Evolutionary conservation across 2,797 vertebrate species (phyloP), one percentile per base, ranked within the genome.

Genomic region (Enteromius anoplus): DNA sequence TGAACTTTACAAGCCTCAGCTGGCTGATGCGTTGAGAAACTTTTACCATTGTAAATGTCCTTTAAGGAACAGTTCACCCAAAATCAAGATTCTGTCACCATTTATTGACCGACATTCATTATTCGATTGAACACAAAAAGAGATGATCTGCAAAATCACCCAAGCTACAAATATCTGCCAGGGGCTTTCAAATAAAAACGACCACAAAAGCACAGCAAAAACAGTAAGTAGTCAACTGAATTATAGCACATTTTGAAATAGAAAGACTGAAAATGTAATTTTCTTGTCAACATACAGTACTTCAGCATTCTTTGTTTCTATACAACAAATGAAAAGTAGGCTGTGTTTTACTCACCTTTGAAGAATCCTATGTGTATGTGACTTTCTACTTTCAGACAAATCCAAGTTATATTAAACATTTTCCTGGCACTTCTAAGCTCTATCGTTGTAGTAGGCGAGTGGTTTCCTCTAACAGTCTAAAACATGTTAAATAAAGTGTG

Each of bases 1-100:
- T 68, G 49, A 69, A 82, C 72, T 82, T 55, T 34, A 71, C 79
- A 73, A 47, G 47, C 26, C 14, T 26, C 62, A 2, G 19, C 29
- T 17, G 49, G 62, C 47, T 32, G 62, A 32, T 58, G 72, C 1
- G 3, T 10, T n/a, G 37, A 76, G 19, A 60, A 58, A 76, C 34
- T 76, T 82, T 75, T 75, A 68, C 2, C n/a, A 53, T 45, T 45
- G 15, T 53, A 55, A 75, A 66, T 51, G 70, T 75, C 68, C 40
- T 81, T 80, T 60, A 64, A 26, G 19, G 19, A 64, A 23, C 55
- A 58, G 34, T 80, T 45, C 17, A 45, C 26, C 17, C 45, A 58
- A 68, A 70, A 58, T 42, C 3, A 60, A 71, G 19, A 81, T 71
- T 34, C 17, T 70, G 49, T 53, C 34, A 8, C 42, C 5, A 58